Base-by-base conservation (phyloP, 2,888 invertebrate species). In the Melitaea athalia region DNA sequence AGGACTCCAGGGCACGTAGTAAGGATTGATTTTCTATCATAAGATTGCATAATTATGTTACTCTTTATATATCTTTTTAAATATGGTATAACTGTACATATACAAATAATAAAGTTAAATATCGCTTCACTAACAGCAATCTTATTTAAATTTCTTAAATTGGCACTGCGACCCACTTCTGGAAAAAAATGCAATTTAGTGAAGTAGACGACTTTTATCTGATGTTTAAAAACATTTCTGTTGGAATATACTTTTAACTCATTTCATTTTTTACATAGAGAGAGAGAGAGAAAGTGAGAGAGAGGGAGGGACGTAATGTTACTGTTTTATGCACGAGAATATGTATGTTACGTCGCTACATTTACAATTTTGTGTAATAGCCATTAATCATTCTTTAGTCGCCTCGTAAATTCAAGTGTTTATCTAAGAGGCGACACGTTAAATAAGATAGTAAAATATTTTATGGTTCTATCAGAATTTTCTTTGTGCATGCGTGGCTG, bases 361-460 rank as follows among this genome's bases (percentile, higher is more conserved):
- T 76, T 79, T 75, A 72, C n/a, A n/a, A n/a, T 78, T 81, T 78
- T 78, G 80, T 81, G 81, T 79, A 50, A 70, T 75, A 79, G 80
- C 81, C 78, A 79, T 79, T 68, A 66, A 68, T 73, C 81, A 79
- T 77, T 72, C 75, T 65, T 55, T 63, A 70, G 68, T 71, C 60
- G 43, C 72, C 74, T 72, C 79, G 77, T 86, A 83, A 85, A 84
- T 63, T 78, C 78, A 5, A 80, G 83, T 80, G 81, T 85, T 86
- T 84, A 84, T 85, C 81, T 84, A 81, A 82, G 82, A 85, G 84
- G 79, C 82, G 80, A 80, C 84, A 79, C 85, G 84, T 87, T 84
- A 84, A 85, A 85, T 81, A 81, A 81, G 85, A 85, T 84, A 86
- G 84, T 88, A 85, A 87, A 88, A 87, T 81, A 86, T 87, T 89